Evolutionary conservation across 2,888 invertebrate species (phyloP).

Genomic region (Myopa testacea): DNA sequence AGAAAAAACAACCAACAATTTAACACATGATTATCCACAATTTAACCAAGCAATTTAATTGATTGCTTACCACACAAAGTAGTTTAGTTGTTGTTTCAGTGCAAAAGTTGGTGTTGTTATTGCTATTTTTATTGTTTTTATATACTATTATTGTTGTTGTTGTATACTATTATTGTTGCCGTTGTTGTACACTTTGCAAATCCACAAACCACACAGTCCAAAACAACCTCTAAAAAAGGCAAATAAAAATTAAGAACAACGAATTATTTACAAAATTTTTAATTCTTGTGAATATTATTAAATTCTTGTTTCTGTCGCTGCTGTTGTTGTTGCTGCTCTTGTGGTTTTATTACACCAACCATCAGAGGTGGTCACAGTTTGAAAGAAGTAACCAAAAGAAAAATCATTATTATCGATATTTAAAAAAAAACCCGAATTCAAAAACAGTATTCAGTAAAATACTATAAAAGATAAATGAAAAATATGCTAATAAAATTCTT

Average conservation of each 20-base stretch:
- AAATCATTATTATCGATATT: too few relatives aligned
- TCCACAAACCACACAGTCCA: neutral
- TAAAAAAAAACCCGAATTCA: too few relatives aligned
- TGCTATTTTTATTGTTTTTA: neutral
- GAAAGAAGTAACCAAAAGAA: neutral
- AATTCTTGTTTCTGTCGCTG: neutral
- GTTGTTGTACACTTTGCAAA: neutral
- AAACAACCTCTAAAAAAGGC: neutral
- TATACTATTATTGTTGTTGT: neutral
- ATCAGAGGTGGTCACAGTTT: neutral
- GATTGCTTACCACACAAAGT: constrained; percentile 7
- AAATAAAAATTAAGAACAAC: neutral
- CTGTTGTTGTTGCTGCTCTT: neutral
- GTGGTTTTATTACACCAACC: neutral
- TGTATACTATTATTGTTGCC: neutral
- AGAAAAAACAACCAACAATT: neutral
- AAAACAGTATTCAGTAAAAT: too few relatives aligned
- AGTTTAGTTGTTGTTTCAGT: neutral
- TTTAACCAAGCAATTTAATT: constrained; percentile 4
- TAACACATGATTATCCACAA: neutral
- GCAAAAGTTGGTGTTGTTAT: neutral
- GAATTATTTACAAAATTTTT: neutral
- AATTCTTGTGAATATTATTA: neutral
- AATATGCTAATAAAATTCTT: too few relatives aligned
- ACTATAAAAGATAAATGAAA: too few relatives aligned